Conservation (phyloP, 2,113 vertebrate genomes). For the Carlito syrichta region DNA sequence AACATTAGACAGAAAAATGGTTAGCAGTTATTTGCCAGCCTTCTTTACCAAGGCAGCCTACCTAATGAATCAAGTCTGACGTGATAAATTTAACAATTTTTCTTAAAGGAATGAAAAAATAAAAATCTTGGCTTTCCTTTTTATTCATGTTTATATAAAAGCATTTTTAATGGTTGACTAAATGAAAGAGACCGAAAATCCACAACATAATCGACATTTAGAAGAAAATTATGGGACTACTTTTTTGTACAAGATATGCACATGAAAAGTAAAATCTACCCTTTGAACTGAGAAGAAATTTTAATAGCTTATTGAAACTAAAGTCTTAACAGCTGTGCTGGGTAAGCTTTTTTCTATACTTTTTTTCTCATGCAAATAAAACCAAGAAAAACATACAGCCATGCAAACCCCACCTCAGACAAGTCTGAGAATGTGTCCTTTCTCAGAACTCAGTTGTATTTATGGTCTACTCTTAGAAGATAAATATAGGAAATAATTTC, state of each 20-base stretch:
- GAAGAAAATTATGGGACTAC: slow-evolving; percentile 29
- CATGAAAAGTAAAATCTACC: slow-evolving; percentile 71
- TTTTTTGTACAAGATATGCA: slow-evolving; percentile 47
- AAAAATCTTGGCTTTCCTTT: background rate
- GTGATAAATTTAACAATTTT: background rate
- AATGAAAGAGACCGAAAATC: background rate
- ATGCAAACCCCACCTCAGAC: slow-evolving; percentile 80
- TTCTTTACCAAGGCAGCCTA: background rate
- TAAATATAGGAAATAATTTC: slow-evolving; percentile 77
- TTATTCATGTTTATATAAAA: background rate
- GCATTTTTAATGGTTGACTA: background rate
- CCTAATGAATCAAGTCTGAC: background rate
- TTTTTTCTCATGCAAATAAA: slow-evolving; percentile 81
- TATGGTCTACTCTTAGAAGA: slow-evolving; percentile 75
- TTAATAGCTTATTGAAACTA: slow-evolving; percentile 71
- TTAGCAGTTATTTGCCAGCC: background rate
- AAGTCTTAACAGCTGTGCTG: slow-evolving; percentile 76
- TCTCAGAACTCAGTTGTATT: slow-evolving; percentile 80
- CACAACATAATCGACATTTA: slow-evolving; percentile 30
- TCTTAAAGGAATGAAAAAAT: background rate
- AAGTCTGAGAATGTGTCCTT: slow-evolving; percentile 82
- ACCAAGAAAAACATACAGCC: slow-evolving; percentile 81
- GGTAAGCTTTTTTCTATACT: slow-evolving; percentile 74
- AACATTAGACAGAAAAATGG: background rate
- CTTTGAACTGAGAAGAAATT: slow-evolving; percentile 70